These are phyloP conservation scores for Dinoponera quadriceps DNA, from an alignment of 1,140 invertebrate genomes.

Conservation along the genomic window DNA sequence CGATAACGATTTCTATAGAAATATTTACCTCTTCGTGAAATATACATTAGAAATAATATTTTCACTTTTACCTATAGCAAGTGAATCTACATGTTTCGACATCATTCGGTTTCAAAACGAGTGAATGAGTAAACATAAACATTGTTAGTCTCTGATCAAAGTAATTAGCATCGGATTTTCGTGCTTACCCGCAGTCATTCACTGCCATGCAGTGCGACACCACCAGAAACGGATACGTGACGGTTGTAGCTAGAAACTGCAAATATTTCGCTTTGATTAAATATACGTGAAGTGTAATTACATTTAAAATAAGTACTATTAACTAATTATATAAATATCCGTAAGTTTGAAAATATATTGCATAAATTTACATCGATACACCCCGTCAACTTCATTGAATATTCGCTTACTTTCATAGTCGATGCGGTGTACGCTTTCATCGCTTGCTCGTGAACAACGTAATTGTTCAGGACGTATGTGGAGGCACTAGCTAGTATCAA, in stretches of 20 bases:
- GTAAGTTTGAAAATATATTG: too few species aligned
- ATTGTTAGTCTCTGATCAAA: background rate
- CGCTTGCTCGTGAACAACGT: constrained; percentile 91
- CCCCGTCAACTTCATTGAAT: background rate
- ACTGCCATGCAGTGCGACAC: constrained; percentile 95
- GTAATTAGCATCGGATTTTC: constrained; percentile 10
- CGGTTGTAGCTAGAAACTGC: constrained; percentile 90
- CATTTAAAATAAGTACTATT: too few species aligned
- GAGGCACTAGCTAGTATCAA: constrained; percentile 90
- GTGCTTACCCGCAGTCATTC: constrained; percentile 90
- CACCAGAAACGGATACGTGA: constrained; percentile 95
- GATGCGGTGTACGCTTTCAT: constrained; percentile 88
- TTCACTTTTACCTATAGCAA: constrained; percentile 12
- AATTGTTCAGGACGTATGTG: constrained; percentile 92
- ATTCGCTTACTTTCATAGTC: constrained; percentile 86
- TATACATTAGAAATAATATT: background rate
- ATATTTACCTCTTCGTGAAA: background rate
- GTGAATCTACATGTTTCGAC: constrained; percentile 12
- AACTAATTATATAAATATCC: too few species aligned
- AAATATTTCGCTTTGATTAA: constrained; percentile 76
- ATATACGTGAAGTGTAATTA: background rate
- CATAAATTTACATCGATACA: too few species aligned
- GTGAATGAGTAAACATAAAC: background rate
- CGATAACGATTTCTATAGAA: constrained; percentile 40
- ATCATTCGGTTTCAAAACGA: background rate